phyloP scores from a whole-genome alignment of 2,888 invertebrate genomes.

The Gari tellinella region DNA sequence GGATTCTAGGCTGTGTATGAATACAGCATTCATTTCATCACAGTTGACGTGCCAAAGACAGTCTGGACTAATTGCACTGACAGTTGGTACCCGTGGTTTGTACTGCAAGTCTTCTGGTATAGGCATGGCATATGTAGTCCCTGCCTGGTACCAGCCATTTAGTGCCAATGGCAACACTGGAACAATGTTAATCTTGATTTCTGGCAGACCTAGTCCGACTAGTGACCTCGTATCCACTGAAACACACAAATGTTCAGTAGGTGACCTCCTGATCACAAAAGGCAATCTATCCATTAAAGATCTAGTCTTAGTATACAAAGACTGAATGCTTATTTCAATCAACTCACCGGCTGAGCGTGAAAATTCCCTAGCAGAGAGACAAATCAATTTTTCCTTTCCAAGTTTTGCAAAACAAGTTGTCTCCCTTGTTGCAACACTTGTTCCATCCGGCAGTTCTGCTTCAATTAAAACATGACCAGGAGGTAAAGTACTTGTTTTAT shows the following conservation, averaged over 20 bases:
- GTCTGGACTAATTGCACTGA: constrained; percentile 43
- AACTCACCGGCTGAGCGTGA: constrained; percentile 55
- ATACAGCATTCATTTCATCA: constrained; percentile 57
- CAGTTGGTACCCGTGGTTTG: constrained; percentile 34
- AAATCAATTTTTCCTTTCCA: constrained; percentile 11
- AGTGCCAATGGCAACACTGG: constrained; percentile 69
- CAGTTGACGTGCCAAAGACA: constrained; percentile 67
- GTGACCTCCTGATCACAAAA: constrained; percentile 65
- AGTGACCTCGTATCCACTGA: constrained; percentile 71
- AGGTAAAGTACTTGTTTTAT: constrained; percentile 55
- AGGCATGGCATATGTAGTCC: constrained; percentile 69
- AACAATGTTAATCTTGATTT: constrained; percentile 67
- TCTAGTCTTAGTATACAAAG: constrained; percentile 64
- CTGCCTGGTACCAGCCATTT: constrained; percentile 60
- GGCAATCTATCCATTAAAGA: constrained; percentile 69
- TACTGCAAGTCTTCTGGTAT: constrained; percentile 36
- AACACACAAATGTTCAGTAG: constrained; percentile 57
- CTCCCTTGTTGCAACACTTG: constrained; percentile 6
- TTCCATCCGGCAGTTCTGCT: constrained; percentile 22
- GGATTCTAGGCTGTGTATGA: constrained; percentile 46
- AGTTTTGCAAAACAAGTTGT: constrained; percentile 2
- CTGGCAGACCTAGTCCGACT: constrained; percentile 68
- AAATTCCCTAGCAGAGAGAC: constrained; percentile 63
- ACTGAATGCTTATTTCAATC: constrained; percentile 65
- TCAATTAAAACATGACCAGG: constrained; percentile 68